Evolutionary conservation across 1,140 invertebrate species (phyloP).

Genomic region (Nomia melanderi): DNA sequence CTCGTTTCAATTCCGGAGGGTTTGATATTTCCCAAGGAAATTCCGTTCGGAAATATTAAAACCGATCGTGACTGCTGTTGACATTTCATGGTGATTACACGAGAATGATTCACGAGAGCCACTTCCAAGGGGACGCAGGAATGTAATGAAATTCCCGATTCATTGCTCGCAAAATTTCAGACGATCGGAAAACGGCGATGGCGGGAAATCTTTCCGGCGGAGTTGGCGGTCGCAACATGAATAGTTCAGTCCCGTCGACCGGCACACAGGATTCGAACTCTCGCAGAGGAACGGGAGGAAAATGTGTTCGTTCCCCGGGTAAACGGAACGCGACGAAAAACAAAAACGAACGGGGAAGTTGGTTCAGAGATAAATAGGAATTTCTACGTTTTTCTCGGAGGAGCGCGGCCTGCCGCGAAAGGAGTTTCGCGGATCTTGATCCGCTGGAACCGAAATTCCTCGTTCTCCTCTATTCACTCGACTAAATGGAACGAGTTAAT

Average conservation of each 20-base stretch:
- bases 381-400: not conserved
- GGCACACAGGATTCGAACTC: not conserved
- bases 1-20: too few species aligned
- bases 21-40: too few species aligned
- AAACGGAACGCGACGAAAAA: not conserved
- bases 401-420: not conserved
- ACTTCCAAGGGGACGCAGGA: not conserved
- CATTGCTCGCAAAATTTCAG: conserved; percentile 1
- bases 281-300: not conserved
- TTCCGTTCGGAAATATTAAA: too few species aligned
- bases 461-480: not conserved
- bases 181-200: not conserved
- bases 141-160: not conserved
- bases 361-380: not conserved
- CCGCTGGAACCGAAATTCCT: not conserved
- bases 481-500: not conserved
- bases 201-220: not conserved
- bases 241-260: conserved; percentile 20
- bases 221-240: not conserved
- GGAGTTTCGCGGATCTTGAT: not conserved
- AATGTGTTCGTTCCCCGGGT: not conserved
- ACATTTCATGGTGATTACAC: too few species aligned
- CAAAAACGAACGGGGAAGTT: not conserved
- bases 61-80: too few species aligned
- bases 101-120: too few species aligned